Evolutionary conservation across 2,113 vertebrate genomes (phyloP).

Genomic region (Carassius gibelio): DNA sequence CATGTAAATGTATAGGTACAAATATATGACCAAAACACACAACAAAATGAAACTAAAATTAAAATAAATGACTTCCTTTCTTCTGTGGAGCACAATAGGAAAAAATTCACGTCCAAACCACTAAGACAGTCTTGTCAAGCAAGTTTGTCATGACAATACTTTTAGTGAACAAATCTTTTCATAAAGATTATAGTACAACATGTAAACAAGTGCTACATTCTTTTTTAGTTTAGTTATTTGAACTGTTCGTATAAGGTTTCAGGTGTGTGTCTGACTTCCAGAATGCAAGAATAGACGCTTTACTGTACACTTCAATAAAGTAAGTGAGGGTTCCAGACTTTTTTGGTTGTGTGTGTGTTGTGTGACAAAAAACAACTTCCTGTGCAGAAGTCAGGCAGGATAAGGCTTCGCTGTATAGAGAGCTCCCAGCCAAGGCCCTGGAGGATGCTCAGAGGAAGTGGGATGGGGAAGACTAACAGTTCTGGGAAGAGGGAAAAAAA

Average conservation of each 20-base stretch:
- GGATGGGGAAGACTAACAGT: constrained; percentile 49
- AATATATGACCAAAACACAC: too few relatives aligned
- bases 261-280: background rate
- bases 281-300: background rate
- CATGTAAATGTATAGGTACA: background rate
- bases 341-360: constrained; percentile 31
- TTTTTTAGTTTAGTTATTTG: background rate
- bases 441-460: constrained; percentile 49
- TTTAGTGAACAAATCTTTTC: background rate
- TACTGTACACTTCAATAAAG: constrained; percentile 27
- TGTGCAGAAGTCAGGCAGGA: constrained; percentile 52
- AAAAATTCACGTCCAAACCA: background rate
- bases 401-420: constrained; percentile 41
- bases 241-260: background rate
- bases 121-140: background rate
- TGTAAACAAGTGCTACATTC: background rate
- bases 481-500: constrained; percentile 35
- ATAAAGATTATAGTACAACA: background rate
- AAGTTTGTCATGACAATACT: background rate
- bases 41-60: too few relatives aligned
- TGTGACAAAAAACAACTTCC: constrained; percentile 64
- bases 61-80: background rate
- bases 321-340: constrained; percentile 56
- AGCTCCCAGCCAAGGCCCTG: constrained; percentile 36
- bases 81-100: background rate